phyloP scores from a whole-genome alignment of 2,888 invertebrate genomes.

The Amiota minor region DNA sequence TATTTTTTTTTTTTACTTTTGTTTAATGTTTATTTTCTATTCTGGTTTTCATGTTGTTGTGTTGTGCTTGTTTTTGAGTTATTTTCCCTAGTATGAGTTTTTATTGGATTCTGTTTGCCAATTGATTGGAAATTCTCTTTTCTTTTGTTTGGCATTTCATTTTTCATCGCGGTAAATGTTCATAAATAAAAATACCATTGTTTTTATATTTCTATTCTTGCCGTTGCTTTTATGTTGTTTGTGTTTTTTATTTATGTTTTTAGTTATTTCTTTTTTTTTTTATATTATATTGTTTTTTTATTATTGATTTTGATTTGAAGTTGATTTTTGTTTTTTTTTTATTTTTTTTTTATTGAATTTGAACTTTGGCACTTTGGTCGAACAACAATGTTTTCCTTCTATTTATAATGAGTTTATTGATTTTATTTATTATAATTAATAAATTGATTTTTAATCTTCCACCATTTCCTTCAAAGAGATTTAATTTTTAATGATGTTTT shows the following conservation, averaged over 20 bases:
- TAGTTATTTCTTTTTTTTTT: too few species aligned
- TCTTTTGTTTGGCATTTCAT: slow-evolving; percentile 48
- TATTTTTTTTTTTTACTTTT: not conserved
- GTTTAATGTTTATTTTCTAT: not conserved
- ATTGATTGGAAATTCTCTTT: slow-evolving; percentile 66
- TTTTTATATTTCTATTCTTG: slow-evolving; percentile 5
- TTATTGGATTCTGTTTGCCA: slow-evolving; percentile 62
- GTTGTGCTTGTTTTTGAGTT: not conserved
- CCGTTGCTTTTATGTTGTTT: not conserved
- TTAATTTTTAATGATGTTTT: too few species aligned
- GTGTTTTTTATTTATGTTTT: too few species aligned
- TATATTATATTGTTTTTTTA: too few species aligned
- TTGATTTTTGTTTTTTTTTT: too few species aligned
- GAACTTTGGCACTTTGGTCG: not conserved
- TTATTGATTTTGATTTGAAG: too few species aligned
- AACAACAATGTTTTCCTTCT: not conserved
- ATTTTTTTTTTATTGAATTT: not conserved
- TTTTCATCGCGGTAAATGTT: not conserved
- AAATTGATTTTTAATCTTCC: too few species aligned
- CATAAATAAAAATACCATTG: not conserved
- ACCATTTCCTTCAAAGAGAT: too few species aligned
- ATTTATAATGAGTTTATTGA: not conserved
- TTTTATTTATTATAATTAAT: too few species aligned
- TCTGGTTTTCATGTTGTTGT: not conserved
- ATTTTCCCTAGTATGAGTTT: slow-evolving; percentile 46